phyloP scores from a whole-genome alignment of 1,140 invertebrate species.

The Eriocheir sinensis region DNA sequence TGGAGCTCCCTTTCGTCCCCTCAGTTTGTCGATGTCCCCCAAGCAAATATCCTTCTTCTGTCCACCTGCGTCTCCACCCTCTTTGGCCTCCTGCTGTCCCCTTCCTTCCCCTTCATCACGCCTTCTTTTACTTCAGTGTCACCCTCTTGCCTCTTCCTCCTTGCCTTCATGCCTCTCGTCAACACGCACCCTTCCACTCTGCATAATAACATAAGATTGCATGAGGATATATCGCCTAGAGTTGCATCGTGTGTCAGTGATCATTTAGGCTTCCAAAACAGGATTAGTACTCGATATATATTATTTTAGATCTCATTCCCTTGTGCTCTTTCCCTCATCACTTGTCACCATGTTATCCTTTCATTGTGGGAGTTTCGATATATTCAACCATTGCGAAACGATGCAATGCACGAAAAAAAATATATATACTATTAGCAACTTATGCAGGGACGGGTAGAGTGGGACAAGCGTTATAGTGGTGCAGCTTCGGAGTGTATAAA shows the following conservation, averaged over 20 bases:
- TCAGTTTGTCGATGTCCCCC: not conserved
- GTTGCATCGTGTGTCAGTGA: no score
- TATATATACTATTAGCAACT: no score
- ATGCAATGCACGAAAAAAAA: not conserved
- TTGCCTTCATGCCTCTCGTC: not conserved
- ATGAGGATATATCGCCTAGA: not conserved
- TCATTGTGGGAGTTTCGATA: not conserved
- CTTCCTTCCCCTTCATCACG: not conserved
- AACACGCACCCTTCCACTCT: not conserved
- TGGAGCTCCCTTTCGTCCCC: not conserved
- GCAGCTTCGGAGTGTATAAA: slow-evolving; percentile 10
- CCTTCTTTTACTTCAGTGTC: not conserved
- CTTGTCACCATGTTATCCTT: not conserved
- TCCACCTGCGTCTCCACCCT: not conserved
- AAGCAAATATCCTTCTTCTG: not conserved
- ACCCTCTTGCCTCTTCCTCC: not conserved
- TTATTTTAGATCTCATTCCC: no score
- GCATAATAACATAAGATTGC: not conserved
- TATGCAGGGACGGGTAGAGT: not conserved
- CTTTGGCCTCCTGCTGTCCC: not conserved
- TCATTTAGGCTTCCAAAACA: no score
- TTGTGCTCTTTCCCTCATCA: not conserved
- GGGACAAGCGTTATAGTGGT: not conserved
- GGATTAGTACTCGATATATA: no score
- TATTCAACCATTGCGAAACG: not conserved